Base-by-base conservation (phyloP, 2,888 invertebrate genomes). In the Ephialtes manifestator region DNA sequence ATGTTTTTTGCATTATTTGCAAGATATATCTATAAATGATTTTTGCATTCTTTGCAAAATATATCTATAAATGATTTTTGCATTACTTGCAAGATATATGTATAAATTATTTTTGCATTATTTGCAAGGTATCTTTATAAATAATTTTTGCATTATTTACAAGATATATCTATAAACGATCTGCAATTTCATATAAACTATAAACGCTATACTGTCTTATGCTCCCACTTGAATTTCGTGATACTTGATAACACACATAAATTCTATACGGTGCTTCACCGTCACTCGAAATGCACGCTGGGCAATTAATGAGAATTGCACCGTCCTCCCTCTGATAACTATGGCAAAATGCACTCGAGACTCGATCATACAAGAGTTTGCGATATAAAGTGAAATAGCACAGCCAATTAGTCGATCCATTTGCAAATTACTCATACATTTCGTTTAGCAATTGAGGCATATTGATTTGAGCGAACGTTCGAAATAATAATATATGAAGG, bases 351-450 rank as follows among this genome's bases (percentile, higher is more conserved):
- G 8, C 35, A 71, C 11, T 39, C 55, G 71, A n/a, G 4, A 51
- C 24, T 48, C 70, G 46, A 51, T 70, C 4, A 31, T 15, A n/a
- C 39, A 11, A 4, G 20, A 18, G 11, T 11, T 10, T 20, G 20
- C 51, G 24, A 31, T 31, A 46, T 7, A 39, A 65, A 65, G 18
- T 3, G 3, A 11, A 43, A 65, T 65, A 11, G 39, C 8, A 35
- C 3, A 20, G 18, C 65, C 65, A 65, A 65, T 65, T 65, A 65
- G 10, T 43, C 39, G 43, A 8, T 18, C 20, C 43, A 65, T 65
- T 39, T 39, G 20, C 39, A 11, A 65, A 39, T 65, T 43, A 65
- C 43, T 39, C 39, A 20, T 43, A 43, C 8, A 43, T 43, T 10
- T 43, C 65, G 43, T 65, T 65, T 65, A 18, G 10, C 20, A 13